Evolutionary conservation across 1,140 invertebrate species (phyloP).

Genomic region (Mycetomoellerius zeteki): DNA sequence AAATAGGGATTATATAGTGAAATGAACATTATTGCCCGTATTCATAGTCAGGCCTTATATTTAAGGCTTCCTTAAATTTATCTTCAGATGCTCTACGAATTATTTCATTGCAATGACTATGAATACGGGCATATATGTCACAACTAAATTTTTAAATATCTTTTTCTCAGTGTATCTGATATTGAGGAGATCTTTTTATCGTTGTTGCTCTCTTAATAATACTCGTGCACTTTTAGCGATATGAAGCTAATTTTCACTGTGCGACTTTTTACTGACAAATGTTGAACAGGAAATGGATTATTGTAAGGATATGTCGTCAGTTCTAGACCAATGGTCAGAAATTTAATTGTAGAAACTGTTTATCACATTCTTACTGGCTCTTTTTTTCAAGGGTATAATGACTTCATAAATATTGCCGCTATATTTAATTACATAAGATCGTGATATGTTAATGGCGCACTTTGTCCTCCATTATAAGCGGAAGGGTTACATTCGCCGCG

Average conservation of each 20-base stretch:
- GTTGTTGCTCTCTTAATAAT: not conserved
- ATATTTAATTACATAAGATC: constrained; percentile 15
- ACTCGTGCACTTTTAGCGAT: not conserved
- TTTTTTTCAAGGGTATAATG: constrained; percentile 22
- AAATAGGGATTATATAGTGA: no score
- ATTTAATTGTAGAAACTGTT: not conserved
- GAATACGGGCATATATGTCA: no score
- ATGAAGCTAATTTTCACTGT: not conserved
- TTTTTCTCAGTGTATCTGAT: not conserved
- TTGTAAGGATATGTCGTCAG: not conserved
- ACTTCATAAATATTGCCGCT: not conserved
- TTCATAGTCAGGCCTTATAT: no score
- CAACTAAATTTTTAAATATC: no score
- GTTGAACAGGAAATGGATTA: not conserved
- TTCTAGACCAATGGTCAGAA: not conserved
- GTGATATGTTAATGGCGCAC: constrained; percentile 37
- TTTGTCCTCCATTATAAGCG: constrained; percentile 37
- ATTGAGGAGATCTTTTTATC: not conserved
- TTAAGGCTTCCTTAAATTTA: no score
- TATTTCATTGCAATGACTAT: no score
- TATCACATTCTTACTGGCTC: not conserved
- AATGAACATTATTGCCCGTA: no score
- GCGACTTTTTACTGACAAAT: not conserved
- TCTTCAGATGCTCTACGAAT: no score
- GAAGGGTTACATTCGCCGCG: constrained; percentile 2